phyloP scores from a whole-genome alignment of 2,113 vertebrate species.

The Poeciliopsis prolifica region DNA sequence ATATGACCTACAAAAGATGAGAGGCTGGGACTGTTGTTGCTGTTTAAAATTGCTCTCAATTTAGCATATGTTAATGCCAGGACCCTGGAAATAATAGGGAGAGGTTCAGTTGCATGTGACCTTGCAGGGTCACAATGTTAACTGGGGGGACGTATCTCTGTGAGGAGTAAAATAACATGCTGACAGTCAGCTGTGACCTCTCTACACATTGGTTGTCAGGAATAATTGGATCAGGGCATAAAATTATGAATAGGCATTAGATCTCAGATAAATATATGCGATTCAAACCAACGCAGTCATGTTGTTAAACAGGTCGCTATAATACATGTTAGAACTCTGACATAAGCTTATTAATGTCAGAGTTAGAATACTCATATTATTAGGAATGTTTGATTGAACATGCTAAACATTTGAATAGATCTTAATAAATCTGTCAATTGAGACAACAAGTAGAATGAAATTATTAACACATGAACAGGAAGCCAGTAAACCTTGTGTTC shows the following conservation, averaged over 20 bases:
- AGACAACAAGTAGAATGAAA: too few relatives aligned
- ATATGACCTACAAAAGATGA: constrained; percentile 46
- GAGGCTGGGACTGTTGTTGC: constrained; percentile 16
- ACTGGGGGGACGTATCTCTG: constrained; percentile 26
- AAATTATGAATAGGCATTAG: constrained; percentile 33
- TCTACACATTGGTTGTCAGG: not conserved
- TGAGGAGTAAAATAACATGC: constrained; percentile 14
- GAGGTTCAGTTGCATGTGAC: constrained; percentile 34
- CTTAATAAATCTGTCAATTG: not conserved
- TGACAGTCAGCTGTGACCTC: constrained; percentile 12
- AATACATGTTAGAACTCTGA: too few relatives aligned
- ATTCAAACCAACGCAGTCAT: not conserved
- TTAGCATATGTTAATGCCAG: constrained; percentile 28
- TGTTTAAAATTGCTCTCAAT: constrained; percentile 27
- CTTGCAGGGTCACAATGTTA: constrained; percentile 38
- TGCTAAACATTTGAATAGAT: not conserved
- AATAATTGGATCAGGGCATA: constrained; percentile 24
- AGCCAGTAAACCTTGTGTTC: too few relatives aligned
- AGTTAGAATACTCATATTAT: too few relatives aligned
- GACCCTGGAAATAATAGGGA: constrained; percentile 25
- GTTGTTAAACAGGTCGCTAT: not conserved
- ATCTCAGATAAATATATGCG: not conserved
- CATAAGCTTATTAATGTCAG: too few relatives aligned
- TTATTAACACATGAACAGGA: too few relatives aligned
- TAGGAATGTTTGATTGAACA: too few relatives aligned